phyloP scores from a whole-genome alignment of 1,140 invertebrate species.

The Solen grandis region DNA sequence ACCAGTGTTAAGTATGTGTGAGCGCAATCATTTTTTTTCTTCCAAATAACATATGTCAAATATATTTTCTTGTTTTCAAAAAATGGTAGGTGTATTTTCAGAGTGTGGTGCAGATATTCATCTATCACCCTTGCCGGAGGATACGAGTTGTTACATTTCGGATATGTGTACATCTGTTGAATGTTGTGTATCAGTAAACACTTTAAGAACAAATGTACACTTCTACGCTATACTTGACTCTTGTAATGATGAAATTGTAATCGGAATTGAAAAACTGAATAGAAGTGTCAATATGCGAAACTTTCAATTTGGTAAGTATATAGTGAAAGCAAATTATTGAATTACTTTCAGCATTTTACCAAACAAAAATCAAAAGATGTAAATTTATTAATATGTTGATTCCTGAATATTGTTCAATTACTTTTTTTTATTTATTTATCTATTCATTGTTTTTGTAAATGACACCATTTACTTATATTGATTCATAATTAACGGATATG shows the following conservation, averaged over 20 bases:
- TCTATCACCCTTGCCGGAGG: neutral
- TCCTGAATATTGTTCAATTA: too few species aligned
- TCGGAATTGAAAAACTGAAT: conserved; percentile 9
- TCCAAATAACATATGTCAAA: neutral
- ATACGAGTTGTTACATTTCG: conserved; percentile 4
- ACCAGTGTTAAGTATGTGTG: neutral
- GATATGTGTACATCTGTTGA: conserved; percentile 14
- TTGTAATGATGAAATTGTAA: neutral
- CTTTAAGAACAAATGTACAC: neutral
- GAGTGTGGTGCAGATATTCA: conserved; percentile 3
- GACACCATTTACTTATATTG: too few species aligned
- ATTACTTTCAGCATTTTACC: too few species aligned
- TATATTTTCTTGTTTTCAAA: neutral
- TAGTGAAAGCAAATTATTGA: too few species aligned
- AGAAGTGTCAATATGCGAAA: neutral
- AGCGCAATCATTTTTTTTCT: neutral
- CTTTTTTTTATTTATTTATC: too few species aligned
- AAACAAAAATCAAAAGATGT: too few species aligned
- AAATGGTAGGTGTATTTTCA: neutral
- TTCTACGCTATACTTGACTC: conserved; percentile 15
- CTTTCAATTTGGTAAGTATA: neutral
- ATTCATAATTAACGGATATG: too few species aligned
- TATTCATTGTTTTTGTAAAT: too few species aligned
- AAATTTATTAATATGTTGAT: too few species aligned
- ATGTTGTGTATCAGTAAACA: conserved; percentile 11